Conservation (phyloP, 2,797 vertebrate species). For the Prionace glauca region DNA sequence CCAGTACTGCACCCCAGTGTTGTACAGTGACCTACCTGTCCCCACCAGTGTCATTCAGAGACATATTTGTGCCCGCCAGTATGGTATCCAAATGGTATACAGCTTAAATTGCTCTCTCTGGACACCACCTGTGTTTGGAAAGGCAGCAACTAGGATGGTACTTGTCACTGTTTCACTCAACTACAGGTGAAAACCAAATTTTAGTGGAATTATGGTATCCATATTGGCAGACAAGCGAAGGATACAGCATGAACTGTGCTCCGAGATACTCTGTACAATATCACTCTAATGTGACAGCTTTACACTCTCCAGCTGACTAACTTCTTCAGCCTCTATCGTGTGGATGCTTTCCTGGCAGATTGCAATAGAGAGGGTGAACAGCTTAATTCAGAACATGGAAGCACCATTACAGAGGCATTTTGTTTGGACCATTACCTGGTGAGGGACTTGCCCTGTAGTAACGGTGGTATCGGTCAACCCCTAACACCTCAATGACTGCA, state of each 20-base stretch:
- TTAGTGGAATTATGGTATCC: background rate
- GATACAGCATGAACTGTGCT: background rate
- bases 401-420: background rate
- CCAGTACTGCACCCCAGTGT: background rate
- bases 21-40: background rate
- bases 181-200: background rate
- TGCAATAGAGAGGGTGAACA: background rate
- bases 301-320: background rate
- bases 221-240: background rate
- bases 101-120: background rate
- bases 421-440: slow-evolving; percentile 13
- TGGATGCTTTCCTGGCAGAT: background rate
- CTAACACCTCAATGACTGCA: background rate
- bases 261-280: background rate
- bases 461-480: slow-evolving; percentile 25
- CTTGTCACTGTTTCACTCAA: background rate
- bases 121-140: background rate
- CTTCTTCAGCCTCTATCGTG: background rate
- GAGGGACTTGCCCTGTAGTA: slow-evolving; percentile 28
- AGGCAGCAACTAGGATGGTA: background rate
- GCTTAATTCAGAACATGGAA: slow-evolving; percentile 23
- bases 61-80: background rate
- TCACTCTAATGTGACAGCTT: background rate
- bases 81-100: background rate
- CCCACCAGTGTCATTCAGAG: background rate